Conservation (phyloP, 2,888 invertebrate genomes). For the Alcis repandata region DNA sequence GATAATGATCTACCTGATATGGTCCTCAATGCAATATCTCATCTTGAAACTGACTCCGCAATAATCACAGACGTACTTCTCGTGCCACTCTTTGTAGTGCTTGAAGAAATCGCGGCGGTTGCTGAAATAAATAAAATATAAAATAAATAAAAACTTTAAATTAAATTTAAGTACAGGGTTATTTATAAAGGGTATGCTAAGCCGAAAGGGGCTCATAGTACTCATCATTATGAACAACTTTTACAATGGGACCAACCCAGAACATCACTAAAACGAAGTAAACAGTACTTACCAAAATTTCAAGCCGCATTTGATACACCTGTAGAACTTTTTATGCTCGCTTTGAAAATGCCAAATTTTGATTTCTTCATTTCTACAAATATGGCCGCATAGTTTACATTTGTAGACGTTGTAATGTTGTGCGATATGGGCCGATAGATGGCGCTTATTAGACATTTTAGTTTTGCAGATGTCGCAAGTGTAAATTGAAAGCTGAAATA, state of each 20-base stretch:
- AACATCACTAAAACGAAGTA: not conserved
- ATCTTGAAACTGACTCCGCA: slow-evolving; percentile 67
- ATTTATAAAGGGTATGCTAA: too few species aligned
- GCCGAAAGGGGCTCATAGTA: too few species aligned
- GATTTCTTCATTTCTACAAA: slow-evolving; percentile 7
- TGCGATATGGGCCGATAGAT: not conserved
- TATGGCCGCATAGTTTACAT: not conserved
- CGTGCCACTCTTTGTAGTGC: slow-evolving; percentile 51
- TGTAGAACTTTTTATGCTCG: not conserved
- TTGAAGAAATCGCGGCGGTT: not conserved
- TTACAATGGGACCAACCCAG: too few species aligned
- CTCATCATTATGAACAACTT: too few species aligned
- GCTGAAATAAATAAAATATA: too few species aligned
- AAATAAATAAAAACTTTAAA: too few species aligned
- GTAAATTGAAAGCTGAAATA: not conserved
- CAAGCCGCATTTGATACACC: not conserved
- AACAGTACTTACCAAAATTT: not conserved
- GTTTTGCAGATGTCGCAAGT: slow-evolving; percentile 1
- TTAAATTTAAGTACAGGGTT: too few species aligned
- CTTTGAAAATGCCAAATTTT: not conserved
- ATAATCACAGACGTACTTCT: slow-evolving; percentile 60
- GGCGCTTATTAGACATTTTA: not conserved
- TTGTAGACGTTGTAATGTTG: slow-evolving; percentile 1
- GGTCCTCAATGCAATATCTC: slow-evolving; percentile 60
- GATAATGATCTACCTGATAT: not conserved